A percentile compares a stretch with the other conserved stretches of the same genome.
Evolutionary conservation across 1,140 invertebrate genomes (phyloP).

Genomic region (Schlechtendalia chinensis): DNA sequence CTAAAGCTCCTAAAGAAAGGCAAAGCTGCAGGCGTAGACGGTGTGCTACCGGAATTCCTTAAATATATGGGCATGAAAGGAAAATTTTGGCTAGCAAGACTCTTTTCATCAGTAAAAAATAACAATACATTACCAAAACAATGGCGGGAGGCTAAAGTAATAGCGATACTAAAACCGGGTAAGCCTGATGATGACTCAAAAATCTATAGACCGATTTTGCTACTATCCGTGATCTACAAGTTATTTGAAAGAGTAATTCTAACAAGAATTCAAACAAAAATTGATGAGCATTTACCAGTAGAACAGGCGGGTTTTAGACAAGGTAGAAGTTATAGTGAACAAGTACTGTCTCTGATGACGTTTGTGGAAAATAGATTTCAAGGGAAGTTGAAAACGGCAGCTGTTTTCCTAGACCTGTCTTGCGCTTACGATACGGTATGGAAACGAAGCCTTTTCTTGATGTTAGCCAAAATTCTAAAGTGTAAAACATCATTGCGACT

Average conservation of each 20-base stretch:
- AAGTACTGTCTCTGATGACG: conserved; percentile 45
- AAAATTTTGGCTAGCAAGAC: no score
- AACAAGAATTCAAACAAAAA: not conserved
- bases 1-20: no score
- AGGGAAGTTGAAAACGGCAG: conserved; percentile 24
- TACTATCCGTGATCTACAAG: conserved; percentile 16
- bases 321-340: conserved; percentile 46
- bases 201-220: not conserved
- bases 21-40: no score
- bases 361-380: conserved; percentile 46
- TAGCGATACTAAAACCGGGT: not conserved
- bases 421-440: no score
- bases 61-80: no score
- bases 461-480: conserved; percentile 35
- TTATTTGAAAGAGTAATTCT: conserved; percentile 15
- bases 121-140: not conserved
- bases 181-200: conserved; percentile 2
- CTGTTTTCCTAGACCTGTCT: conserved; percentile 26
- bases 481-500: conserved; percentile 25
- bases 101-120: not conserved
- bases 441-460: conserved; percentile 29
- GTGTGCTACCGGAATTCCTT: no score
- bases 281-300: conserved; percentile 5
- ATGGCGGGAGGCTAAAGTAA: conserved; percentile 12
- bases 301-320: conserved; percentile 48